Base-by-base conservation (phyloP, 2,113 vertebrate species). In the Thamnaconus septentrionalis region DNA sequence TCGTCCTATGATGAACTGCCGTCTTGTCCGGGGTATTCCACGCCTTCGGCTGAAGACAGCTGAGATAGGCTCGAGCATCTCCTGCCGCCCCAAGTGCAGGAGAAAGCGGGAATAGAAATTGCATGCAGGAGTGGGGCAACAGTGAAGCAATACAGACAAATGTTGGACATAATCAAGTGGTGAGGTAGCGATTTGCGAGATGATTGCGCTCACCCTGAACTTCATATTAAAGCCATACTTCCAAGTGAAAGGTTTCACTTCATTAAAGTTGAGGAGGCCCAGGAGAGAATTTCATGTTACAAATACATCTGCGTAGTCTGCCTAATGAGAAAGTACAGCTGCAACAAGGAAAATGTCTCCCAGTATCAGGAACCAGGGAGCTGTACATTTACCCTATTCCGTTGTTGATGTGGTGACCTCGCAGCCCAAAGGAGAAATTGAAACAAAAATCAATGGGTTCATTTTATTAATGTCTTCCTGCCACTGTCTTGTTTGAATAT, bases 301-400 rank as follows among this genome's bases (percentile, higher is more conserved):
- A 52, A 12, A 40, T 50, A 8, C 9, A 31, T 31, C 49, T 11
- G 7, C 6, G 8, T 31, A 31, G 39, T 72, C 59, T 62, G 39
- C 42, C 42, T 11, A 49, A 75, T 64, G 40, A 63, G 53, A 70
- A 66, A 11, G 31, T 11, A 55, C 4, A 43, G 18, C 43, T 50
- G 9, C 41, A 56, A 69, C 40, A 53, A 43, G 75, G 8, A 9
- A 59, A 31, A 59, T 58, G 8, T 43, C 10, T 55, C 58, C 12
- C 50, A n/a, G 65, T 56, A 8, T 53, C 56, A 52, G 41, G 6
- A 41, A 49, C 51, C 61, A 54, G 48, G 12, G 59, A 69, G 70
- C 71, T 69, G 54, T 53, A 56, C 56, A 64, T 76, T 73, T 70
- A 46, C 42, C n/a, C 61, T 60, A 56, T 48, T 53, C 11, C 46